Conservation (phyloP, 1,140 invertebrate genomes). For the Ips nitidus region DNA sequence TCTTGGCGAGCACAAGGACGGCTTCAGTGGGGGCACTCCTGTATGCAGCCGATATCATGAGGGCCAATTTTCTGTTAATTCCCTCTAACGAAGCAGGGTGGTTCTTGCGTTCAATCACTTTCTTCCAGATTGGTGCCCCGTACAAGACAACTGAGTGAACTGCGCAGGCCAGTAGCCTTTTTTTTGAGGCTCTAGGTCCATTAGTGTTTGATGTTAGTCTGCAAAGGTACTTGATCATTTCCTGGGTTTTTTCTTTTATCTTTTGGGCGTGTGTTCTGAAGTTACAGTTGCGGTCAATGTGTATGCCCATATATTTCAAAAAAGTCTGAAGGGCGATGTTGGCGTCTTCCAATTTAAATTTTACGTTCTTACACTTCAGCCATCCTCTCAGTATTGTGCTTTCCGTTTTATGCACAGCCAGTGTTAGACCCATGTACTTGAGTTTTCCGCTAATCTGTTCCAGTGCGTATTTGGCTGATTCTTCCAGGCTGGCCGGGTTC, state of each 20-base stretch:
- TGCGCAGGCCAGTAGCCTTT: not conserved
- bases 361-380: too few relatives aligned
- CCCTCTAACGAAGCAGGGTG: not conserved
- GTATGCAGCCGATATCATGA: not conserved
- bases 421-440: not conserved
- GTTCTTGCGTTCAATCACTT: not conserved
- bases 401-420: too few relatives aligned
- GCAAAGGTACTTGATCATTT: not conserved
- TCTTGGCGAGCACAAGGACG: not conserved
- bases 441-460: conserved; percentile 21
- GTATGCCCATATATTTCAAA: conserved; percentile 1
- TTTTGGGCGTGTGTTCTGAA: conserved; percentile 3
- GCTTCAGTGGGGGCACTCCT: not conserved
- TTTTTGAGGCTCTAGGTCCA: not conserved
- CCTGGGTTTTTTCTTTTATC: not conserved
- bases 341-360: not conserved
- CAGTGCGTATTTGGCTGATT: conserved; percentile 2
- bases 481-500: too few relatives aligned
- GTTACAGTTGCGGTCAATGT: not conserved
- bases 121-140: conserved; percentile 2
- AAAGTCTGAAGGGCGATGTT: not conserved
- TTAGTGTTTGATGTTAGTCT: not conserved
- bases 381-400: too few relatives aligned
- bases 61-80: too few relatives aligned
- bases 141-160: not conserved